These are phyloP conservation scores for Heliothis subflexa DNA, from an alignment of 1,140 invertebrate species.

Conservation along the genomic window DNA sequence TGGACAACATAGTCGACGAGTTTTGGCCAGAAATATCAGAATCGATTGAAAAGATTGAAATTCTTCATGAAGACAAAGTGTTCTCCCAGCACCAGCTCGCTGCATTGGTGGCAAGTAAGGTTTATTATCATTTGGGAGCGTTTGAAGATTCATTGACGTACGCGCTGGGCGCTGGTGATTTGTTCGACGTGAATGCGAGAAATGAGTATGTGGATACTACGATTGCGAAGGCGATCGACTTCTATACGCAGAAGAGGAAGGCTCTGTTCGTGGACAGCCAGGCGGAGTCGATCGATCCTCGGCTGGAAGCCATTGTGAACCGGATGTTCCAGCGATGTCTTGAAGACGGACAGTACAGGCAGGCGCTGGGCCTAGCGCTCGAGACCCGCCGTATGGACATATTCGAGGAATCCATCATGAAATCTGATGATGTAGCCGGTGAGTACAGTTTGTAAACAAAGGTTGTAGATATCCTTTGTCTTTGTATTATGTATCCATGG, in stretches of 20 bases:
- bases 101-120: conserved; percentile 98
- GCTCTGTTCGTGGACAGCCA: conserved; percentile 86
- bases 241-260: conserved; percentile 95
- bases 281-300: conserved; percentile 92
- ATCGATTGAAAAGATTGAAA: conserved; percentile 98
- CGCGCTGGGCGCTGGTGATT: conserved; percentile 95
- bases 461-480: conserved; percentile 1
- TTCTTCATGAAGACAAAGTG: conserved; percentile 96
- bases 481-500: neutral
- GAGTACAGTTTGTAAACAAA: conserved; percentile 31
- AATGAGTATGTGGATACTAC: conserved; percentile 99
- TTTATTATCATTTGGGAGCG: conserved; percentile 98
- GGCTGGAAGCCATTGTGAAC: conserved; percentile 97
- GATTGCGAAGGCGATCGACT: conserved; percentile 98
- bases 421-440: conserved; percentile 95
- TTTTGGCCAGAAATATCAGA: conserved; percentile 99
- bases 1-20: conserved; percentile 97
- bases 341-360: conserved; percentile 96
- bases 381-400: conserved; percentile 99
- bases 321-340: conserved; percentile 98
- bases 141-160: conserved; percentile 98
- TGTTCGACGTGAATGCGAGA: conserved; percentile 97
- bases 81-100: conserved; percentile 97
- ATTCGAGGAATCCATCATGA: conserved; percentile 95
- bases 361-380: conserved; percentile 97